Evolutionary conservation across 2,888 invertebrate species (phyloP).

Genomic region (Ptilodon capucinus): DNA sequence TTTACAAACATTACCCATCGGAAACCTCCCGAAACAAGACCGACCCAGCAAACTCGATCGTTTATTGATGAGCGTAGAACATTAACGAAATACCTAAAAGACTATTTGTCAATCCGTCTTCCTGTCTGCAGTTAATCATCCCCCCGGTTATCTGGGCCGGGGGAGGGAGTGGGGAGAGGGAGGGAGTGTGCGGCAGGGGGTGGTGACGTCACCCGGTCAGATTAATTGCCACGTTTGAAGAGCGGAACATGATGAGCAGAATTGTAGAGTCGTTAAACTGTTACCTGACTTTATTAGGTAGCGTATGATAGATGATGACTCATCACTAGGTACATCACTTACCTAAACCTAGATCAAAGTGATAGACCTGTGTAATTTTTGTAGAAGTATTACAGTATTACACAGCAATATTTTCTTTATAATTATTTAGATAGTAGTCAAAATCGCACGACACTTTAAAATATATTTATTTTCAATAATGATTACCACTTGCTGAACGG

Average conservation of each 20-base stretch:
- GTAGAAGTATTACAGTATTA: too few relatives aligned
- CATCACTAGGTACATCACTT: background rate
- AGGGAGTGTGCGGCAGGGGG: slow-evolving; percentile 28
- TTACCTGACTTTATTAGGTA: background rate
- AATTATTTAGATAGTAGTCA: too few relatives aligned
- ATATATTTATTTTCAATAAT: too few relatives aligned
- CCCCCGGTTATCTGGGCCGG: slow-evolving; percentile 62
- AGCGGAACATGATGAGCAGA: slow-evolving; percentile 63
- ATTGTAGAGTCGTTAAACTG: slow-evolving; percentile 44
- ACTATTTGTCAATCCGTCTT: slow-evolving; percentile 82
- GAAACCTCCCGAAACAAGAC: slow-evolving; percentile 25
- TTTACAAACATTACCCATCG: slow-evolving; percentile 6
- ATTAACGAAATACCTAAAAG: slow-evolving; percentile 80
- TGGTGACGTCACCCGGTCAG: slow-evolving; percentile 69
- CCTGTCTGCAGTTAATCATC: slow-evolving; percentile 80
- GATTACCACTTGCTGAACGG: too few relatives aligned
- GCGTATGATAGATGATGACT: background rate
- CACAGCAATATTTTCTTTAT: too few relatives aligned
- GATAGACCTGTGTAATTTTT: too few relatives aligned
- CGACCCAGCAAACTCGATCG: slow-evolving; percentile 46
- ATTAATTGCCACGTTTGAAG: slow-evolving; percentile 78
- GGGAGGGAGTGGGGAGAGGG: slow-evolving; percentile 33
- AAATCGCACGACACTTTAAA: too few relatives aligned
- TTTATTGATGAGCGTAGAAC: slow-evolving; percentile 75
- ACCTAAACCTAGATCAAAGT: too few relatives aligned